Evolutionary conservation across 2,888 invertebrate genomes (phyloP).

Genomic region (Drosophila paramelanica): DNA sequence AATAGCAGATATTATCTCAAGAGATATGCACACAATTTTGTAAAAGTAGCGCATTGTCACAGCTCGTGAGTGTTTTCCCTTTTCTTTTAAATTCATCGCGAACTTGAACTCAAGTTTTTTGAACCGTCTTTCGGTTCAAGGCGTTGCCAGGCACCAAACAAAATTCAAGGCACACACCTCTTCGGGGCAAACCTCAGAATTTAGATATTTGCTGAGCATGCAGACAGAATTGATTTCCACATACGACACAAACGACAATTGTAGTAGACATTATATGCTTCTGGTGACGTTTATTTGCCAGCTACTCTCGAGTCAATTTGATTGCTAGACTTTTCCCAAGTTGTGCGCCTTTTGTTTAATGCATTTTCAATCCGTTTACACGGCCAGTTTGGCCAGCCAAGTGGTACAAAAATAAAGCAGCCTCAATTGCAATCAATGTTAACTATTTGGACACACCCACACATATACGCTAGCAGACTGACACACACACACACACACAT

Average conservation of each 20-base stretch:
- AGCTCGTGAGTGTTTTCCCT: background rate
- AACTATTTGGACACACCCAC: constrained; percentile 17
- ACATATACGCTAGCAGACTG: background rate
- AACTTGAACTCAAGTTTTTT: constrained; percentile 63
- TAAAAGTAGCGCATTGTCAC: background rate
- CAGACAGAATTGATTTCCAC: constrained; percentile 46
- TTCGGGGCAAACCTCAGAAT: constrained; percentile 7
- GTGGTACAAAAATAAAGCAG: constrained; percentile 9
- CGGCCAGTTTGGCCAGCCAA: constrained; percentile 13
- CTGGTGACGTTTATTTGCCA: constrained; percentile 33
- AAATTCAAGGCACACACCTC: constrained; percentile 33
- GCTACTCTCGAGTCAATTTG: constrained; percentile 31
- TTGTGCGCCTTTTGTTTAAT: constrained; percentile 12
- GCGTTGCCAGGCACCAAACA: constrained; percentile 9
- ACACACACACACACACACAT: constrained; percentile 8
- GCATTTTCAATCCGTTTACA: constrained; percentile 20
- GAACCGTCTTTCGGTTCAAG: constrained; percentile 44
- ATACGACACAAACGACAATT: constrained; percentile 10
- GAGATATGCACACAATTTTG: background rate
- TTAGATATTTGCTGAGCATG: constrained; percentile 31
- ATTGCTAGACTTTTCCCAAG: constrained; percentile 22
- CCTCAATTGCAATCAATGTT: constrained; percentile 29
- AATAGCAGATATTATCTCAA: background rate
- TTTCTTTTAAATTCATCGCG: constrained; percentile 2
- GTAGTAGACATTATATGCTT: constrained; percentile 18